Conservation (phyloP, 2,888 invertebrate genomes). For the Hymenopus coronatus region DNA sequence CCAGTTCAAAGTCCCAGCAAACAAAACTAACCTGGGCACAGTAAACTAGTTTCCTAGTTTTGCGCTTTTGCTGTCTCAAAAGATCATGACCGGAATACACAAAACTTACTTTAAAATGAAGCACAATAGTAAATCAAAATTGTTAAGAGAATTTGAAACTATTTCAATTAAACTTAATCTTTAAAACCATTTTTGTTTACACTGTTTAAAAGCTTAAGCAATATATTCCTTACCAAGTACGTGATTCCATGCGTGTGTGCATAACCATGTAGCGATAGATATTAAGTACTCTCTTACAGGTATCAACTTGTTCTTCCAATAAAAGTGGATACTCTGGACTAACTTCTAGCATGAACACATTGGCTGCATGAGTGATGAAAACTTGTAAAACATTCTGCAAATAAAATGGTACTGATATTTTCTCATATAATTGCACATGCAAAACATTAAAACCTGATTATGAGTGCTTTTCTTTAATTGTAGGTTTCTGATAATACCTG, state of each 20-base stretch:
- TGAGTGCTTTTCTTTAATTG: too few species aligned
- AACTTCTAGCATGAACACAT: conserved; percentile 79
- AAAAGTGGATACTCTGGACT: conserved; percentile 54
- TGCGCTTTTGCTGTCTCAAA: too few species aligned
- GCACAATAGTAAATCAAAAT: too few species aligned
- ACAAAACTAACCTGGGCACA: too few species aligned
- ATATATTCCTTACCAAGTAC: conserved; percentile 70
- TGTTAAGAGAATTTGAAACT: too few species aligned
- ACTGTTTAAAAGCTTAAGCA: not conserved
- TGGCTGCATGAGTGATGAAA: conserved; percentile 93
- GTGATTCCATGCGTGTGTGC: conserved; percentile 89
- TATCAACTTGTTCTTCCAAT: conserved; percentile 90
- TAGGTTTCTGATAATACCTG: too few species aligned
- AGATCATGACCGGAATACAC: too few species aligned
- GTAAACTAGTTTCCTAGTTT: too few species aligned
- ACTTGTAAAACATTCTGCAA: conserved; percentile 74
- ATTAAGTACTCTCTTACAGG: conserved; percentile 92
- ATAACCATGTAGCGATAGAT: conserved; percentile 96
- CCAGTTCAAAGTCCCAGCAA: too few species aligned
- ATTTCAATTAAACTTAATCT: too few species aligned
- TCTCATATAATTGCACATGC: not conserved
- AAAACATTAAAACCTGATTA: not conserved
- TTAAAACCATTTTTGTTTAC: not conserved
- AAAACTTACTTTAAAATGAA: too few species aligned
- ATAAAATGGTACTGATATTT: not conserved